phyloP scores from a whole-genome alignment of 2,113 vertebrate genomes.

The Neoarius graeffei region DNA sequence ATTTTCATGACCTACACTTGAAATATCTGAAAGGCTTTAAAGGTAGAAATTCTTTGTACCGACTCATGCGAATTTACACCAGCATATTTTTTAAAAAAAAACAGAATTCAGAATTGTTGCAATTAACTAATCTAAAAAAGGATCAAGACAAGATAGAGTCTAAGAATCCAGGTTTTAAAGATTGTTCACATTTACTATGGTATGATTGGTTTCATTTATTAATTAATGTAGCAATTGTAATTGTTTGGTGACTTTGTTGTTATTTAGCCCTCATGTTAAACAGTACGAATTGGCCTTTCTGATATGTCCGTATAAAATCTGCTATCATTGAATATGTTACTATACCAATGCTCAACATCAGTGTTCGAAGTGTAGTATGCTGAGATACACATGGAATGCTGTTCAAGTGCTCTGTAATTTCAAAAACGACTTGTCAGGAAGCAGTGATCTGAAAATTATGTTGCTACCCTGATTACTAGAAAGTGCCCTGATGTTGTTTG shows the following conservation, averaged over 20 bases:
- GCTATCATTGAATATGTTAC: not conserved
- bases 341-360: not conserved
- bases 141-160: not conserved
- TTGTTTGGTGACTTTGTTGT: not conserved
- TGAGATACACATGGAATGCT: not conserved
- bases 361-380: not conserved
- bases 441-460: not conserved
- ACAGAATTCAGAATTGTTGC: not conserved
- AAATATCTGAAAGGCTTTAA: no score
- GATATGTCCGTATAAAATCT: not conserved
- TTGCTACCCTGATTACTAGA: conserved; percentile 36
- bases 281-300: not conserved
- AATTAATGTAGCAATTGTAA: not conserved
- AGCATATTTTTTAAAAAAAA: not conserved
- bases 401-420: not conserved
- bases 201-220: not conserved
- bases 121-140: not conserved
- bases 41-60: not conserved
- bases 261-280: conserved; percentile 9
- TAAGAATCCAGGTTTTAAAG: conserved; percentile 13
- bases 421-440: not conserved
- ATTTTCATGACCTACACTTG: no score
- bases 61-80: not conserved
- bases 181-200: not conserved
- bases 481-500: conserved; percentile 20